Percentiles rank a stretch among this genome's conserved stretches.
Evolutionary conservation across 2,113 vertebrate genomes (phyloP).

Genomic region (Stictonetta naevosa): DNA sequence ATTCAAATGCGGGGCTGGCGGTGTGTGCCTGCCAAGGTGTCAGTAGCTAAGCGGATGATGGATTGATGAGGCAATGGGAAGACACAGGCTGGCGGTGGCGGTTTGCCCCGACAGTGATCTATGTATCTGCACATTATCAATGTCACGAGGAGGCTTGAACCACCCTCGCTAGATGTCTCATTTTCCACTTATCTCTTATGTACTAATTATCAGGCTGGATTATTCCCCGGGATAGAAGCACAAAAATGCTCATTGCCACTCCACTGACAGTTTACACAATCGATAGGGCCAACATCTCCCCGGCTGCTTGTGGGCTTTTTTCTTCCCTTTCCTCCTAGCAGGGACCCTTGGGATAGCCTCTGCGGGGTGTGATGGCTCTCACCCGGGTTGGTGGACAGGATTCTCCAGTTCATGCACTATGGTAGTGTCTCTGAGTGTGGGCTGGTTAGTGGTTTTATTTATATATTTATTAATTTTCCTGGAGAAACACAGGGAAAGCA

Average conservation of each 20-base stretch:
- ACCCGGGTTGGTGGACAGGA: neutral
- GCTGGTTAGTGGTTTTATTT: neutral
- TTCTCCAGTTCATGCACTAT: neutral
- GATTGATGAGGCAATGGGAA: slow-evolving; percentile 81
- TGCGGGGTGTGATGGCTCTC: neutral
- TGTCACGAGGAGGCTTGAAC: slow-evolving; percentile 66
- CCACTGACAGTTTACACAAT: slow-evolving; percentile 68
- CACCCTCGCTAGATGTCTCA: slow-evolving; percentile 64
- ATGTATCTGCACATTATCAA: slow-evolving; percentile 69
- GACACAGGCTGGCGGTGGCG: slow-evolving; percentile 60
- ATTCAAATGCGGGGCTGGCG: slow-evolving; percentile 76
- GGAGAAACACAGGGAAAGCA: neutral
- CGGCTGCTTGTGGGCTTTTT: neutral
- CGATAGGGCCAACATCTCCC: slow-evolving; percentile 34
- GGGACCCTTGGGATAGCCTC: neutral
- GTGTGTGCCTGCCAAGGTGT: slow-evolving; percentile 79
- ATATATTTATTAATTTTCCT: neutral
- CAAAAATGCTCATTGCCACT: slow-evolving; percentile 43
- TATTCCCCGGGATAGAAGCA: slow-evolving; percentile 63
- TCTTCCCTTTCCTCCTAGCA: neutral
- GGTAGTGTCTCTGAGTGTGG: neutral
- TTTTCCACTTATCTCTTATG: slow-evolving; percentile 57
- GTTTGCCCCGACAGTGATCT: slow-evolving; percentile 70
- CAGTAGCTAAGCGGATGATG: slow-evolving; percentile 79
- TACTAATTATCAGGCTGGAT: slow-evolving; percentile 68